phyloP scores from a whole-genome alignment of 1,140 invertebrate species.

The Anastatus disparis region DNA sequence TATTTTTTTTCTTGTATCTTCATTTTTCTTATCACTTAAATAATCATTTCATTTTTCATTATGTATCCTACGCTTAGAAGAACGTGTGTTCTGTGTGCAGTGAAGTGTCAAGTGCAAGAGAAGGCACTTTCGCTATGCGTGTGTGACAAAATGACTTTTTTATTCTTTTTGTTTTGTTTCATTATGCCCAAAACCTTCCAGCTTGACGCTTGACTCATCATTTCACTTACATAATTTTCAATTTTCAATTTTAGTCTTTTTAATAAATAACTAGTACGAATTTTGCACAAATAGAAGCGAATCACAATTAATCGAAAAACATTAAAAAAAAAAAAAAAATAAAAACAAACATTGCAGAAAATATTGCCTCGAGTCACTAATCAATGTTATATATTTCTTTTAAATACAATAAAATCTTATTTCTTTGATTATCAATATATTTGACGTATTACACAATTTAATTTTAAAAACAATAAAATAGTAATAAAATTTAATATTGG shows the following conservation, averaged over 20 bases:
- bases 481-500: constrained; percentile 24
- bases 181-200: constrained; percentile 45
- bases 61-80: constrained; percentile 31
- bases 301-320: neutral
- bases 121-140: constrained; percentile 66
- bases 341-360: constrained; percentile 30
- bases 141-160: constrained; percentile 40
- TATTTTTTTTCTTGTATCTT: constrained; percentile 36
- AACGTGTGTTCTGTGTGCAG: constrained; percentile 52
- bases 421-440: neutral
- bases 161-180: too few relatives aligned
- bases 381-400: neutral
- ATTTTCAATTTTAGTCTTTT: too few relatives aligned
- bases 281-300: constrained; percentile 29
- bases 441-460: neutral
- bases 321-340: constrained; percentile 25
- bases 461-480: constrained; percentile 20
- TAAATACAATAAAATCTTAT: constrained; percentile 23
- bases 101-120: constrained; percentile 65
- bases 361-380: constrained; percentile 29
- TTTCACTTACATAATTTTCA: constrained; percentile 25
- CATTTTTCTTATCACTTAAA: constrained; percentile 38
- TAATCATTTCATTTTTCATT: constrained; percentile 17
- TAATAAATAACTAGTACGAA: constrained; percentile 30
- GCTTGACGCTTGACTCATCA: constrained; percentile 36